Base-by-base conservation (phyloP, 1,140 invertebrate species). In the Drosophila lini region DNA sequence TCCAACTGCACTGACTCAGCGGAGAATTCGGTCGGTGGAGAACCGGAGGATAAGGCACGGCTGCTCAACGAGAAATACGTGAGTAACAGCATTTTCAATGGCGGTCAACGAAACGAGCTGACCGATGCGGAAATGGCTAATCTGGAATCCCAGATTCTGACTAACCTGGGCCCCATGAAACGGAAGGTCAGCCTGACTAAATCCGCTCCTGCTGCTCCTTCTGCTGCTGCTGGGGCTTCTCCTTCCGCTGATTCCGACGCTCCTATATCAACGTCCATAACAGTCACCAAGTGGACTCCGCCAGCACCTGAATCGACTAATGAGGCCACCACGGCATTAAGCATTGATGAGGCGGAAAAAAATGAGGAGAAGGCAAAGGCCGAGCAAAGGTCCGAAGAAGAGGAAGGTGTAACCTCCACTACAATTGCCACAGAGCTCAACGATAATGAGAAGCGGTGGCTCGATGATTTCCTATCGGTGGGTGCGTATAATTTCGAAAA, bases 371-470 rank as follows among this genome's bases (percentile, higher is more conserved):
- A 40, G 31, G 32, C n/a, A 31, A 13, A 32, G 38, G 31, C 31
- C 8, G 60, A 38, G 16, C 31, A 15, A 25, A 11, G 34, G 47
- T 6, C 28, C 13, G 53, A 63, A 13, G 67, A 31, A 3, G 76
- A 59, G 53, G 62, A 75, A 56, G 61, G 52, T 16, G 52, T 59
- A 28, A 40, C 74, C 38, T 53, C 50, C 41, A 63, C 57, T 45
- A 68, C 71, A 19, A 48, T 62, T 48, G 65, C 79, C 56, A 75
- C 75, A 19, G 91, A 91, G 73, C 77, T 92, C 34, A 91, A 79
- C 53, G 91, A 89, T 76, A 91, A 90, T 78, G 91, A 91, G 71
- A 91, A 91, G 65, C 91, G 89, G 28, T 92, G 90, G 91, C 71
- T 92, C 57, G 88, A 91, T 68, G 91, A 91, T 75, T 67, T 92